A percentile compares a stretch with the other conserved stretches of the same genome.
Conservation (phyloP, 2,797 vertebrate genomes). For the Knipowitschia caucasica region DNA sequence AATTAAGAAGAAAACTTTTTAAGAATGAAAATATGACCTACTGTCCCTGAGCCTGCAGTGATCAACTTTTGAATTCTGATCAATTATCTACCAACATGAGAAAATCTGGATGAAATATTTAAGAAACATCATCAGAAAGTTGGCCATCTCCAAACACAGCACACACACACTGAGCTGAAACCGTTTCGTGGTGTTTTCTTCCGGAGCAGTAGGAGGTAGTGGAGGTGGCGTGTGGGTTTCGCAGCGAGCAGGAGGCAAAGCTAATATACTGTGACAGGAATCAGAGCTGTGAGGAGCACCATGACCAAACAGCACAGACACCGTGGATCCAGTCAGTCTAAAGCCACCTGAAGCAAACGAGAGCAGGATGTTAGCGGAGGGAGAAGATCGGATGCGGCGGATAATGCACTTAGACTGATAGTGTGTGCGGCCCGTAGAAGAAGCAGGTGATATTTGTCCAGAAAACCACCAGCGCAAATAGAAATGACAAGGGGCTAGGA, state of each 20-base stretch:
- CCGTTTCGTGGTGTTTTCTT: background rate
- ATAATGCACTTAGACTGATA: conserved; percentile 30
- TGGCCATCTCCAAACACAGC: too few relatives aligned
- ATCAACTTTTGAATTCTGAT: too few relatives aligned
- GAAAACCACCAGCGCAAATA: conserved; percentile 29
- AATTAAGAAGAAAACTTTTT: too few relatives aligned
- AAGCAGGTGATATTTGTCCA: conserved; percentile 15
- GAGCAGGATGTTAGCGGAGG: conserved; percentile 34
- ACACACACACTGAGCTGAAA: too few relatives aligned
- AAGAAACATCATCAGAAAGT: background rate
- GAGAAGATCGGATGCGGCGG: conserved; percentile 35
- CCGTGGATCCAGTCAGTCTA: conserved; percentile 59
- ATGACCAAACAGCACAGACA: conserved; percentile 73
- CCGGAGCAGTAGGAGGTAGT: background rate
- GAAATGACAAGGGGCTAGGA: conserved; percentile 20
- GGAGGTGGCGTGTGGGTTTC: conserved; percentile 19
- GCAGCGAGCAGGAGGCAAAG: conserved; percentile 57
- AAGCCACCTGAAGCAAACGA: conserved; percentile 28
- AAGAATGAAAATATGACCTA: too few relatives aligned
- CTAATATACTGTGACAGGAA: conserved; percentile 79
- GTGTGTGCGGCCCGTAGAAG: background rate
- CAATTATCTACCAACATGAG: background rate
- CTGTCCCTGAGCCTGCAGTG: too few relatives aligned
- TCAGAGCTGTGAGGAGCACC: conserved; percentile 71
- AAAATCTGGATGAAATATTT: background rate